phyloP scores from a whole-genome alignment of 1,140 invertebrate species.

The Aphidius ervi region DNA sequence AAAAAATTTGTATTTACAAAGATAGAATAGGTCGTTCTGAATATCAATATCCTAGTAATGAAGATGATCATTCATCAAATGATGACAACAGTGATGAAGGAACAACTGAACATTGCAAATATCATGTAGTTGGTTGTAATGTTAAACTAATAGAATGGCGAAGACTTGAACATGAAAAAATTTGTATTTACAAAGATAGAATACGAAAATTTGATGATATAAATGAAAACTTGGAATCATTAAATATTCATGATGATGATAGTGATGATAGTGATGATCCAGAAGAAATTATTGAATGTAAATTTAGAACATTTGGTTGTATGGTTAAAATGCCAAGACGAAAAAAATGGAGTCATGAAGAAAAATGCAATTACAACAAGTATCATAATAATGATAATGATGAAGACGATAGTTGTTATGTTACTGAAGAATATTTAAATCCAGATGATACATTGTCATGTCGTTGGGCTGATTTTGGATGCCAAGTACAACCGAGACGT shows the following conservation, averaged over 20 bases:
- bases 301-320: conserved; percentile 34
- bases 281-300: conserved; percentile 34
- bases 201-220: conserved; percentile 9
- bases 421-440: conserved; percentile 22
- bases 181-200: conserved; percentile 35
- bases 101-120: conserved; percentile 33
- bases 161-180: conserved; percentile 34
- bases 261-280: conserved; percentile 22
- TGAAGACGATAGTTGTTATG: conserved; percentile 11
- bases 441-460: conserved; percentile 30
- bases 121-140: conserved; percentile 34
- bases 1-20: conserved; percentile 37
- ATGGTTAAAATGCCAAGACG: conserved; percentile 34
- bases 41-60: conserved; percentile 42
- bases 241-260: conserved; percentile 4
- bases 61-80: conserved; percentile 36
- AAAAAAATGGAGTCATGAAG: conserved; percentile 34
- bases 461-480: conserved; percentile 33
- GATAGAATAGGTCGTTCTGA: conserved; percentile 34
- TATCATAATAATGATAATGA: conserved; percentile 23
- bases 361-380: conserved; percentile 37
- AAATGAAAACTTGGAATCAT: conserved; percentile 14
- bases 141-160: conserved; percentile 35
- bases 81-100: conserved; percentile 27
- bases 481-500: conserved; percentile 31